phyloP scores from a whole-genome alignment of 2,888 invertebrate genomes.

The Allolobophora icterica region DNA sequence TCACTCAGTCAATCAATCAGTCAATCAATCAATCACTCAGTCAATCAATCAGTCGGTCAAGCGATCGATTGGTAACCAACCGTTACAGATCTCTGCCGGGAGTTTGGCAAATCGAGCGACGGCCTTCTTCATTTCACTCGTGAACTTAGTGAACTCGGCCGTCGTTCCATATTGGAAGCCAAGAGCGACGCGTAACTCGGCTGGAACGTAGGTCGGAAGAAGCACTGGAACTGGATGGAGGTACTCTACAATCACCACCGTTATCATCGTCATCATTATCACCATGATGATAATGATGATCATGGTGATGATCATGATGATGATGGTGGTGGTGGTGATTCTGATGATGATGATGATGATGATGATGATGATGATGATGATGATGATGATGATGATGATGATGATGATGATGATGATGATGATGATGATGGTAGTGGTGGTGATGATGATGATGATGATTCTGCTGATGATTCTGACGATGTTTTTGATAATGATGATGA shows the following conservation, averaged over 20 bases:
- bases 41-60: not conserved
- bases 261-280: slow-evolving; percentile 40
- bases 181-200: not conserved
- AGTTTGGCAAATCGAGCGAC: slow-evolving; percentile 1
- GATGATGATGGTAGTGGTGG: not conserved
- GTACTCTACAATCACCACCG: slow-evolving; percentile 23
- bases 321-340: no score
- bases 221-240: not conserved
- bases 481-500: slow-evolving; percentile 32
- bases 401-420: no score
- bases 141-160: not conserved
- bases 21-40: not conserved
- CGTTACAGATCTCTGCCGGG: slow-evolving; percentile 17
- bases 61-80: not conserved
- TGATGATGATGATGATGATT: not conserved
- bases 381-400: no score
- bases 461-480: not conserved
- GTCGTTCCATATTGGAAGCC: slow-evolving; percentile 15
- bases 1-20: not conserved
- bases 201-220: slow-evolving; percentile 19
- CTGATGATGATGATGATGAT: no score
- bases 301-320: no score
- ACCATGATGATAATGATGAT: slow-evolving; percentile 35
- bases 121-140: slow-evolving; percentile 6
- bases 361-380: not conserved